These are phyloP conservation scores for Palythoa grandis DNA, from an alignment of 92 coral and sea anemone species.

Conservation along the genomic window DNA sequence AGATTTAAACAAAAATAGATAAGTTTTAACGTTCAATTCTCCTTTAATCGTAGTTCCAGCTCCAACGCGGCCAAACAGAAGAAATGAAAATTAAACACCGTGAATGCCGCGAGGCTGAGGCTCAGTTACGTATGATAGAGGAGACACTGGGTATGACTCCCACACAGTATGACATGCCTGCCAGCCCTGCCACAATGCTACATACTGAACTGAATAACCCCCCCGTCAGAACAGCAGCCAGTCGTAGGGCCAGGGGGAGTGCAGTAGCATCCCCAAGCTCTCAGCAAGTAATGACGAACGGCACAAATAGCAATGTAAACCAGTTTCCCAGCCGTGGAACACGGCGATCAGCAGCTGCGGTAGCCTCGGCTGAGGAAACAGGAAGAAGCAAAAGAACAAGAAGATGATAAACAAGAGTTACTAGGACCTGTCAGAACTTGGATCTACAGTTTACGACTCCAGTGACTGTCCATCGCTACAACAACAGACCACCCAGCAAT, in stretches of 20 bases:
- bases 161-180: constrained; percentile 97
- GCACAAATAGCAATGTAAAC: constrained; percentile 49
- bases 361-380: constrained; percentile 69
- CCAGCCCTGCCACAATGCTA: constrained; percentile 97
- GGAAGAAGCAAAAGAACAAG: constrained; percentile 75
- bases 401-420: constrained; percentile 30
- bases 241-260: constrained; percentile 70
- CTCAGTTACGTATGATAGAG: constrained; percentile 91
- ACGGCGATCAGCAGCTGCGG: constrained; percentile 65
- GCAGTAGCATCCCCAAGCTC: constrained; percentile 56
- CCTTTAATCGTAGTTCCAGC: constrained; percentile 64
- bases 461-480: not conserved
- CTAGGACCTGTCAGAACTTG: not conserved
- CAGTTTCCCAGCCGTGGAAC: constrained; percentile 61
- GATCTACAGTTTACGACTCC: not conserved
- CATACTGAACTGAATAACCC: constrained; percentile 89
- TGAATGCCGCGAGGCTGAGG: constrained; percentile 98
- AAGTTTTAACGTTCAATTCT: too few species aligned
- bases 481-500: too few species aligned
- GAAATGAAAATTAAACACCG: constrained; percentile 93
- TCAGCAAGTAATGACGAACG: constrained; percentile 64
- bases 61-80: constrained; percentile 90
- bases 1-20: too few species aligned
- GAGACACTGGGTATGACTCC: constrained; percentile 99
- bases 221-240: constrained; percentile 68